Base-by-base conservation (phyloP, 1,140 invertebrate genomes). In the Cyrtorhinus lividipennis region DNA sequence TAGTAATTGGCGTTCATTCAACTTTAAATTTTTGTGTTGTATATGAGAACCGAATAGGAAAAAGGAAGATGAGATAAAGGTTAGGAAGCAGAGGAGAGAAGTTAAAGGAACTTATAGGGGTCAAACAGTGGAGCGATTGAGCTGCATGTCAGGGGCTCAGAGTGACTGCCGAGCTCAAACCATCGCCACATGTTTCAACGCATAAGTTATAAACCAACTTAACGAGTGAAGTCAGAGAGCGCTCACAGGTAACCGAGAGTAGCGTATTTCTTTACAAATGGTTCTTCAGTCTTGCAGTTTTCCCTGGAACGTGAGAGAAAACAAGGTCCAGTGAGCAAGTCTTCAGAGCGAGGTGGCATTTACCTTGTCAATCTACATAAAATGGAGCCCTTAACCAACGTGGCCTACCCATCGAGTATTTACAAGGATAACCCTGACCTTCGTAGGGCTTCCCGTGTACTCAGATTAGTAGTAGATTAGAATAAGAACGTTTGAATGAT, bases 191-290 rank as follows among this genome's bases (percentile, higher is more conserved):
- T 18, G 18, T 20, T 5, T 56, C 22, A 23, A 23, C 24, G 22
- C 13, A 57, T 23, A 56, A 60, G n/a, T 10, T 8, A 44, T 10
- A n/a, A 44, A 44, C 38, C 8, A 44, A 44, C 8, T n/a, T 10
- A 44, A 44, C 8, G 38, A 44, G 38, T 8, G 38, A 44, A n/a
- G 38, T 10, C 8, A 44, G 8, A 44, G 1, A 38, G 27, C 15
- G 8, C 25, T 63, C 87, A 91, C 79, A 91, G 84, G 73, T 91
- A 90, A 75, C 88, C 88, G 73, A 90, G 80, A 64, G 87, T 90
- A 70, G 87, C 86, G 74, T 91, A 91, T 71, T 87, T 91, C 81
- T 91, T 91, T 75, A 89, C 87, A 80, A 90, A 91, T 71, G 87
- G 85, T 72, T 84, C 81, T 73, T 89, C 86, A 77, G 84, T 82